Conservation (phyloP, 2,113 vertebrate species). For the Callopanchax toddi region DNA sequence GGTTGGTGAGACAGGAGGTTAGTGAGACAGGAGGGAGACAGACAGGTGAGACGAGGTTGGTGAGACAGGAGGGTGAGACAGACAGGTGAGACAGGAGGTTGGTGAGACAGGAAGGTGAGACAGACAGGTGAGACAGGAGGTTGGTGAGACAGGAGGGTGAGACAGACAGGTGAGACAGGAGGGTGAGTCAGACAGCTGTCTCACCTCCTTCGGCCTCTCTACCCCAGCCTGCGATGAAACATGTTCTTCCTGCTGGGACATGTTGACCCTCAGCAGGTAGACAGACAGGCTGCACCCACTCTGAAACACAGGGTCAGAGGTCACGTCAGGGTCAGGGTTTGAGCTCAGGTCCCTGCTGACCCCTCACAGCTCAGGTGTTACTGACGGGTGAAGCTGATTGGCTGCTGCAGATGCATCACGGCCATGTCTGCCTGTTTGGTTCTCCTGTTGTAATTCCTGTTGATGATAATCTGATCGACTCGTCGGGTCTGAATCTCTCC, state of each 20-base stretch:
- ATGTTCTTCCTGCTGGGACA: constrained; percentile 81
- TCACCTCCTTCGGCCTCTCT: constrained; percentile 44
- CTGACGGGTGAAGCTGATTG: constrained; percentile 85
- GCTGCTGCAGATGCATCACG: constrained; percentile 86
- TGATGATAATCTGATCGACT: constrained; percentile 85
- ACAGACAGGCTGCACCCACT: constrained; percentile 88
- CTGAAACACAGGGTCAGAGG: constrained; percentile 74
- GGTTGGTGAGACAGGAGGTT: no score
- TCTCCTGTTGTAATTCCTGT: constrained; percentile 81
- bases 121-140: background rate
- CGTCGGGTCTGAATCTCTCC: constrained; percentile 55
- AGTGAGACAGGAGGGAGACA: background rate
- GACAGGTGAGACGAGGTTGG: no score
- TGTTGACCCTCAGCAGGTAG: constrained; percentile 80
- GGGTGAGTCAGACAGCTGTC: background rate
- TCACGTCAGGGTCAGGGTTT: no score
- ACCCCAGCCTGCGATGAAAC: constrained; percentile 92
- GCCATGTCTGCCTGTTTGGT: constrained; percentile 88
- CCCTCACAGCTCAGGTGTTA: background rate
- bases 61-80: constrained; percentile 43
- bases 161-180: background rate
- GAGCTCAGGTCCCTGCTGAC: no score
- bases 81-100: background rate
- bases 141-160: background rate
- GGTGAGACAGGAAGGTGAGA: no score